Percentiles rank a stretch among this genome's conserved stretches.
phyloP scores from a whole-genome alignment of 92 coral and sea anemone genomes.

The Micromussa lordhowensis region DNA sequence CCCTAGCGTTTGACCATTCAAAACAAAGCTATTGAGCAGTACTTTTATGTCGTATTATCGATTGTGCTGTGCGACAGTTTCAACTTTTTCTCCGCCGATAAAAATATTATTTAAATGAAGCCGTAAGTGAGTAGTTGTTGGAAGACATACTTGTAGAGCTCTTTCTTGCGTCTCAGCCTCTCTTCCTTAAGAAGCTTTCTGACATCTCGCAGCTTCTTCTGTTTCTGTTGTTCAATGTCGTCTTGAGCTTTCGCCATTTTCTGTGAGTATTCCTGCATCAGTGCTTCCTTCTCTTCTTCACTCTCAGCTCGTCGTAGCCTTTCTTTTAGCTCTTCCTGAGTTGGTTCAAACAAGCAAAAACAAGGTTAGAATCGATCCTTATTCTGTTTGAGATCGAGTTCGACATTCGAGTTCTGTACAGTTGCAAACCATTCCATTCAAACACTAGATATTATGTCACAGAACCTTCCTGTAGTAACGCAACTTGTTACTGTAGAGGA shows the following conservation, averaged over 20 bases:
- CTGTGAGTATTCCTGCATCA: constrained; percentile 76
- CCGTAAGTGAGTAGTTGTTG: neutral
- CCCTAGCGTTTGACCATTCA: neutral
- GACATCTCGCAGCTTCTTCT: constrained; percentile 83
- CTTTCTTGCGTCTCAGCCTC: constrained; percentile 87
- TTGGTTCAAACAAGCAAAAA: neutral
- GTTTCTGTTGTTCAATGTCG: constrained; percentile 82
- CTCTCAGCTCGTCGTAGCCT: constrained; percentile 74
- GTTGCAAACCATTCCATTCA: neutral
- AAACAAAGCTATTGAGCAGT: neutral
- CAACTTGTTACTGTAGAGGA: neutral
- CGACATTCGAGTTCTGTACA: neutral
- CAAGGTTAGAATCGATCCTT: too few species aligned
- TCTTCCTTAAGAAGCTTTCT: constrained; percentile 85
- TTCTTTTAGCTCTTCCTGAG: constrained; percentile 73
- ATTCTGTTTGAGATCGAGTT: too few species aligned
- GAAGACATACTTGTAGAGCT: constrained; percentile 82
- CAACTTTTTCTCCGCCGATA: neutral
- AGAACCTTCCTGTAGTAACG: neutral
- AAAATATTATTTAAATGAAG: neutral
- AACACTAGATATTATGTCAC: neutral
- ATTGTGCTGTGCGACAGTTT: neutral
- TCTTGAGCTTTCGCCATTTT: constrained; percentile 85
- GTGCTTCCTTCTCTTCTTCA: constrained; percentile 86
- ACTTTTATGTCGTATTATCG: neutral